Evolutionary conservation across 2,113 vertebrate genomes (phyloP), one percentile per base, ranked within the genome.

Genomic region (Phyllostomus discolor): DNA sequence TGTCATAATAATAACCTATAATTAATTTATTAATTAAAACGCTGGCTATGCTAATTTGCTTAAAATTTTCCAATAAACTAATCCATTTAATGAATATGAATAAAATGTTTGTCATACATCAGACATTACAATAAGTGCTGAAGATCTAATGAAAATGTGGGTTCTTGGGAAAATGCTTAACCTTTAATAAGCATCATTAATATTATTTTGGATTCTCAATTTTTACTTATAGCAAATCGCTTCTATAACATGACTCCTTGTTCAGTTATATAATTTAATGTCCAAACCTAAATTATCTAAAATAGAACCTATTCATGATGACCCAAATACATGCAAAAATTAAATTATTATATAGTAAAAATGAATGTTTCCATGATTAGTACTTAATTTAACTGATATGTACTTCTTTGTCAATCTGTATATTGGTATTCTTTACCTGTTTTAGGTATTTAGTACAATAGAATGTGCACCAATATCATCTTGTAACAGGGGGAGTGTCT

Each of bases 351-450:
- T 64, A 41, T 78, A 24, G 1, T 83, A n/a, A 62, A 94, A 35
- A 84, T 92, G 2, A 35, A 84, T 92, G 2, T 7, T 46, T 70
- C 70, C 73, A 19, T 0, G 89, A 20, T n/a, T 33, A 72, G 46
- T 64, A 90, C 73, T 93, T 73, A 66, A n/a, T 92, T 64, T 88
- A 67, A 96, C 52, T 92, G 46, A 46, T 87, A 48, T 41, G 8
- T 46, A 69, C 2, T 35, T 79, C 19, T 79, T 8, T 64, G 31
- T 80, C 3, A 88, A 8, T n/a, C 4, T 69, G 10, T 19, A 28
- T 0, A 59, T 41, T 31, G 6, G 19, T 66, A 64, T 17, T 64
- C 11, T 62, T 72, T 38, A 79, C 72, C n/a, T 33, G 7, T 72
- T 89, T 38, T 76, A 38, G 1, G 0, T 10, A 67, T 75, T 66